These are phyloP conservation scores for Chaenodraco wilsoni DNA, from an alignment of 2,797 vertebrate genomes.

Conservation along the genomic window DNA sequence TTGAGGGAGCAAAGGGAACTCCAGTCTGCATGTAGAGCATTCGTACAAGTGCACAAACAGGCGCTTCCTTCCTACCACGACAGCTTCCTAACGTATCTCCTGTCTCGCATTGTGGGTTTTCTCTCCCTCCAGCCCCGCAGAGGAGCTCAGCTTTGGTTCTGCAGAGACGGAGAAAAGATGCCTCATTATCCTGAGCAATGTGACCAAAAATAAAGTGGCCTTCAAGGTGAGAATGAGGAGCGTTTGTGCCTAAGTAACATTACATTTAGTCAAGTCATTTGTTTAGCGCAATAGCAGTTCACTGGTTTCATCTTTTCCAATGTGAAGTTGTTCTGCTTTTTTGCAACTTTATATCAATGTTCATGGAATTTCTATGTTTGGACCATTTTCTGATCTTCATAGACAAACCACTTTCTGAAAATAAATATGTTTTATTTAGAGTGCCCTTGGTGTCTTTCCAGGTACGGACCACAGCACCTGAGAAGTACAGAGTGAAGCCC, in stretches of 20 bases:
- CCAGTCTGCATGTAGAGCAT: neutral
- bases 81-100: conserved; percentile 6
- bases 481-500: conserved; percentile 96
- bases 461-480: conserved; percentile 97
- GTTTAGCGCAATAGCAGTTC: neutral
- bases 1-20: conserved; percentile 12
- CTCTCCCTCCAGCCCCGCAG: conserved; percentile 87
- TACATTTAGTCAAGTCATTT: neutral
- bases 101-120: conserved; percentile 6
- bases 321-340: conserved; percentile 6
- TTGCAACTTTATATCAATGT: neutral
- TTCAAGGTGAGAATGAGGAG: conserved; percentile 89
- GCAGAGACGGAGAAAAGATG: conserved; percentile 93
- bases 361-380: neutral
- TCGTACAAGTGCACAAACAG: neutral
- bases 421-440: neutral
- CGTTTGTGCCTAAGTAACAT: neutral
- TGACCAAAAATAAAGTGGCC: conserved; percentile 95
- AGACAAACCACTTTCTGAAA: neutral
- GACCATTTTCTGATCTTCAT: neutral
- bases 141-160: conserved; percentile 94
- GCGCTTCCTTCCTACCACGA: conserved; percentile 20
- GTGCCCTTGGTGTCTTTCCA: conserved; percentile 58
- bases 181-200: conserved; percentile 93
- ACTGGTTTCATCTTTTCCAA: neutral